A percentile compares a stretch with the other conserved stretches of the same genome.
Conservation (phyloP, 1,140 invertebrate species). For the Macrobrachium nipponense region DNA sequence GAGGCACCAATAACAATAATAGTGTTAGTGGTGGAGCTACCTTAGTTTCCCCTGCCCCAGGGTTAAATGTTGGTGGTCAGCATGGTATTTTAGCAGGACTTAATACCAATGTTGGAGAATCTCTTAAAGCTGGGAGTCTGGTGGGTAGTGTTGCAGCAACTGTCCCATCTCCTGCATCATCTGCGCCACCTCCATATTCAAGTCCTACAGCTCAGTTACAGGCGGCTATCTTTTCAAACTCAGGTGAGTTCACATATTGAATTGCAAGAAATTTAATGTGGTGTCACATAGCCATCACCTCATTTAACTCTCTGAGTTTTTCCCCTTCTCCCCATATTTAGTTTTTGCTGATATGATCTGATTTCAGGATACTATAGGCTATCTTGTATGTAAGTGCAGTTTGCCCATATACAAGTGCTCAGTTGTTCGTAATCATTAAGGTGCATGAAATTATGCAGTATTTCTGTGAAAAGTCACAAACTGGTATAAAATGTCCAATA, state of each 20-base stretch:
- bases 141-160: slow-evolving; percentile 49
- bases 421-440: too few species aligned
- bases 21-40: slow-evolving; percentile 49
- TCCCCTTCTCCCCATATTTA: too few species aligned
- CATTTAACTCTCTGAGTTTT: not conserved
- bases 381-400: too few species aligned
- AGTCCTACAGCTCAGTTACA: slow-evolving; percentile 46
- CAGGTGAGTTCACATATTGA: slow-evolving; percentile 24
- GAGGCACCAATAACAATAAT: slow-evolving; percentile 32
- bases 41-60: slow-evolving; percentile 44
- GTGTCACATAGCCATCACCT: not conserved
- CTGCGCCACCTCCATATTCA: slow-evolving; percentile 47
- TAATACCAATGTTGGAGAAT: slow-evolving; percentile 58
- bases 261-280: too few species aligned
- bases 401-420: too few species aligned
- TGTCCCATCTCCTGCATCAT: slow-evolving; percentile 42
- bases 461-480: too few species aligned
- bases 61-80: slow-evolving; percentile 51
- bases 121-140: slow-evolving; percentile 54
- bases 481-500: too few species aligned
- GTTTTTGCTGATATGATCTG: too few species aligned
- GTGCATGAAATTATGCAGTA: too few species aligned
- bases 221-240: slow-evolving; percentile 51
- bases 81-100: slow-evolving; percentile 54
- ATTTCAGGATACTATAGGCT: too few species aligned